Base-by-base conservation (phyloP, 2,888 invertebrate species). In the Melipona beecheii region DNA sequence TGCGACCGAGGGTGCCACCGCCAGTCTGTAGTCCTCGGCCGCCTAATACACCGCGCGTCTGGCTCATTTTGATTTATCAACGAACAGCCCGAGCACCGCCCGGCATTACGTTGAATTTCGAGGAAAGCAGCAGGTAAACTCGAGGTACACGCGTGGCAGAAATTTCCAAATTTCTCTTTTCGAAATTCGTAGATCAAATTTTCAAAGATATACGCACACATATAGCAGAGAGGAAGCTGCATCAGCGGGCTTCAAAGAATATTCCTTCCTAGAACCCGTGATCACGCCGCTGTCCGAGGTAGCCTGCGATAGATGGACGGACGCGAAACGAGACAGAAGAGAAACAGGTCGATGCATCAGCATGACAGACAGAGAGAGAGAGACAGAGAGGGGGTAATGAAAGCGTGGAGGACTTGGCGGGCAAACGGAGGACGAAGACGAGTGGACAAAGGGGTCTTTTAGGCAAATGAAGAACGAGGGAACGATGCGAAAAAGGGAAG, bases 401-500 rank as follows among this genome's bases (percentile, higher is more conserved):
- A 49, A 17, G 31, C 56, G 27, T 27, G 60, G 54, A 70, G 62
- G 79, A 81, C 73, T 84, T 86, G 69, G 83, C 84, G 62, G 86
- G 89, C 77, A 86, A 88, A 75, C 78, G 89, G 89, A 78, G 85
- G 74, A 85, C 73, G 88, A 90, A 88, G 90, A 88, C 84, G 86
- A 89, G 90, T 89, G 90, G 89, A 89, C 89, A 89, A 89, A 90
- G 87, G 87, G 74, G 84, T 89, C 89, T 89, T 89, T 89, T 89
- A 89, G 89, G 90, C 89, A 89, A 89, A 89, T 90, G 89, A 90
- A 90, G 90, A 83, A 87, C 87, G 87, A 84, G 90, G 89, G 90
- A 85, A 85, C 86, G 86, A 88, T 70, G 79, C 77, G 64, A 85
- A 65, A 75, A 78, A 66, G 79, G 84, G 81, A 81, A 71, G 77